Base-by-base conservation (phyloP, 1,140 invertebrate genomes). In the Stratiolaelaps scimitus region DNA sequence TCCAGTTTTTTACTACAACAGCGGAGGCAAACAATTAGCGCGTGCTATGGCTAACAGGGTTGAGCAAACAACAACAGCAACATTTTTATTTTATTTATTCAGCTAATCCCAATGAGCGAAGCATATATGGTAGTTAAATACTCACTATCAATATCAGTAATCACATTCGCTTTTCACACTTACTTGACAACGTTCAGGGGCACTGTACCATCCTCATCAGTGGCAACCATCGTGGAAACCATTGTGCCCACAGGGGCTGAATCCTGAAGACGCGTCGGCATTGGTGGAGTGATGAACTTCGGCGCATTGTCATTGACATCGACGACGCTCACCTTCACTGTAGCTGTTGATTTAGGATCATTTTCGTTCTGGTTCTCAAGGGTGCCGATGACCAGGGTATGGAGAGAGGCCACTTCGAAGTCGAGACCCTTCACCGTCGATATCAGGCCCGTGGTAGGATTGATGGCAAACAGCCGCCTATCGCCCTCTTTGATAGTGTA, bases 401-500 rank as follows among this genome's bases (percentile, higher is more conserved):
- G 83, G 56, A 84, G 80, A 46, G 77, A 83, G 30, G 84, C 82
- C 66, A 78, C 79, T 72, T 92, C 89, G 69, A 85, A 87, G 74
- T 92, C 88, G 43, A 92, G 75, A 4, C 84, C 83, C 44, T 83
- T 78, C 0, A 82, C 73, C 0, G 88, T 90, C 71, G 83, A 82
- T 15, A 93, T 83, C 4, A 84, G 76, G 0, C 89, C 90, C 10
- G 81, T 84, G 69, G 83, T 83, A 2, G 86, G 79, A 67, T 91
- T 86, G 44, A 92, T 87, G 66, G 82, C 81, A 74, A 92, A 92
- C 15, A 89, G 76, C 28, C 89, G 85, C 0, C 82, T 83, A 23
- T 83, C 81, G 0, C 89, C 89, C 77, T 86, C 84, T 47, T 84
- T 81, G 30, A 94, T 84, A 0, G 83, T 82, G 73, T 93, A 94